Evolutionary conservation across 2,888 invertebrate species (phyloP).

Genomic region (Drosophila leonis): DNA sequence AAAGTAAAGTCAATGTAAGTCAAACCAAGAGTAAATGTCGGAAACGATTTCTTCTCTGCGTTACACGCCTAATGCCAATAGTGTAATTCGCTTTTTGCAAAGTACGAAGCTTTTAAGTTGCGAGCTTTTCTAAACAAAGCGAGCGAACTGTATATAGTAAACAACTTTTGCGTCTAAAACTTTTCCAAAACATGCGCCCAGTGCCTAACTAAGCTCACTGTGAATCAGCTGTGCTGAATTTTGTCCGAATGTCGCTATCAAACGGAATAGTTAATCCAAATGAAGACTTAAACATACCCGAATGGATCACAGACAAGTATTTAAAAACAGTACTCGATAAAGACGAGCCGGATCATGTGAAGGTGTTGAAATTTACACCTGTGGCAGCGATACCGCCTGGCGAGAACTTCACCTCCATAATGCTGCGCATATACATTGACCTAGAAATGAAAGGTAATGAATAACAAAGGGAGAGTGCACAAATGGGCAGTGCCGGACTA

Average conservation of each 20-base stretch:
- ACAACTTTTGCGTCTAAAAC: neutral
- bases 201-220: constrained; percentile 11
- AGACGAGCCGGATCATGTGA: constrained; percentile 67
- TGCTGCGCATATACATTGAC: constrained; percentile 75
- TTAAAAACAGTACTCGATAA: constrained; percentile 66
- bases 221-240: constrained; percentile 13
- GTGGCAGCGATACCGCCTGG: constrained; percentile 79
- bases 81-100: neutral
- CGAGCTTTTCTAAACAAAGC: neutral
- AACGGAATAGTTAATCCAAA: constrained; percentile 70
- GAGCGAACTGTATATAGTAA: neutral
- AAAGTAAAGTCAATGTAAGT: neutral
- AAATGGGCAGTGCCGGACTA: neutral
- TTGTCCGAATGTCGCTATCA: constrained; percentile 15
- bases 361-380: constrained; percentile 64
- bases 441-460: constrained; percentile 71
- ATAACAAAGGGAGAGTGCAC: neutral
- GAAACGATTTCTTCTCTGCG: neutral
- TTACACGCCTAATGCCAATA: neutral
- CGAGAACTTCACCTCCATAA: constrained; percentile 81
- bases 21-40: neutral
- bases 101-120: neutral
- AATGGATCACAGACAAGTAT: constrained; percentile 74
- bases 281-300: constrained; percentile 63
- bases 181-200: constrained; percentile 4